Percentiles rank a stretch among this genome's conserved stretches.
phyloP scores from a whole-genome alignment of 2,797 vertebrate genomes.

The Acomys russatus region DNA sequence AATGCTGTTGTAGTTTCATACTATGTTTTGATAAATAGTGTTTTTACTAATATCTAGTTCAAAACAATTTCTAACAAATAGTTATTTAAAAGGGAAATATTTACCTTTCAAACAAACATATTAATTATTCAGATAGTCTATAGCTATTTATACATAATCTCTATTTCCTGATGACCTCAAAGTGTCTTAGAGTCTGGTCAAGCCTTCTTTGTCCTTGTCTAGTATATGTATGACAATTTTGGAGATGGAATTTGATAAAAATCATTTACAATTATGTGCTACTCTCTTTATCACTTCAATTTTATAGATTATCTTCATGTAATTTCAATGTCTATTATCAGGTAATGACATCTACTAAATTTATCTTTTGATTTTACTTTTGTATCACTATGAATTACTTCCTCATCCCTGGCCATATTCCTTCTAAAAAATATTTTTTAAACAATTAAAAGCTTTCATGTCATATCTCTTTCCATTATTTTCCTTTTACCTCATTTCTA shows the following conservation, averaged over 20 bases:
- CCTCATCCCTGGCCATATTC: neutral
- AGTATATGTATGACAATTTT: neutral
- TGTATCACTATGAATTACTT: neutral
- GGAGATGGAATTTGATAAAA: neutral
- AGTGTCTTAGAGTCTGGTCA: neutral
- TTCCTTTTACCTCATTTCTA: neutral
- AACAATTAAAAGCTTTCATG: neutral
- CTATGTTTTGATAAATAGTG: neutral
- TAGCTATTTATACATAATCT: neutral
- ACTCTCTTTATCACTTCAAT: neutral
- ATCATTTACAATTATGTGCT: neutral
- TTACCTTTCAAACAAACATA: neutral
- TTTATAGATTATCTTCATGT: neutral
- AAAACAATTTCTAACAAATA: neutral
- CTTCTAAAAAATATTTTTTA: neutral
- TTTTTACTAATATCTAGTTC: neutral
- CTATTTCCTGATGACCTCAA: neutral
- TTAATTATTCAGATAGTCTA: neutral
- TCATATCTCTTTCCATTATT: neutral
- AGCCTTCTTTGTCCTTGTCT: neutral
- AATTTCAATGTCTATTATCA: neutral
- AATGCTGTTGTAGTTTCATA: neutral
- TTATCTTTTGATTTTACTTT: neutral
- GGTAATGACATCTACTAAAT: neutral
- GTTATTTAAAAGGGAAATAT: neutral